These are phyloP conservation scores for Crotalus horridus DNA, from an alignment of 2,113 vertebrate species.

Conservation along the genomic window DNA sequence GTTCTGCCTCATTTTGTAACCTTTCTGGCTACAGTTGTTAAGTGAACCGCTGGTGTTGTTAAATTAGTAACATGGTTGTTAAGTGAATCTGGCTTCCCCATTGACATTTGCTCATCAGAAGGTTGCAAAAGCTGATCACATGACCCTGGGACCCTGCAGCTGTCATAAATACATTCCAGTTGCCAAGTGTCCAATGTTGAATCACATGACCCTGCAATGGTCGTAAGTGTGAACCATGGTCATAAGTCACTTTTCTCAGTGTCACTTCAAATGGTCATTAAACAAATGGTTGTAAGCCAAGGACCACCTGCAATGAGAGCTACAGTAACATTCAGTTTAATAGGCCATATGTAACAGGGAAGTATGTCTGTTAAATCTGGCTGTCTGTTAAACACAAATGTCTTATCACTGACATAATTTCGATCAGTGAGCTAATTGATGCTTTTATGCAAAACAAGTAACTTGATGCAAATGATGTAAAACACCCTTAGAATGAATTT, in stretches of 20 bases:
- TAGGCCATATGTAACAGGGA: background rate
- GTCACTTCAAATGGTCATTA: background rate
- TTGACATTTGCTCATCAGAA: background rate
- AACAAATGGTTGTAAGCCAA: background rate
- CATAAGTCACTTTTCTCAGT: background rate
- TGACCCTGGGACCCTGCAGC: background rate
- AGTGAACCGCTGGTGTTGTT: background rate
- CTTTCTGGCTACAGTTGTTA: background rate
- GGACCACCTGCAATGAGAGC: background rate
- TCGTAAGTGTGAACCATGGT: background rate
- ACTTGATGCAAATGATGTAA: background rate
- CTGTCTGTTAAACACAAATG: background rate
- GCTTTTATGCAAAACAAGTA: background rate
- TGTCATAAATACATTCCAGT: background rate
- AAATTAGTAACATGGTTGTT: background rate
- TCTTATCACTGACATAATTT: background rate
- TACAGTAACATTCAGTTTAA: background rate
- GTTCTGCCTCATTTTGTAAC: background rate
- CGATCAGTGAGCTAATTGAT: background rate
- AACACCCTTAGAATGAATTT: background rate
- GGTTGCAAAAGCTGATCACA: background rate
- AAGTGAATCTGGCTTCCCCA: background rate
- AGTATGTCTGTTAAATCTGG: background rate
- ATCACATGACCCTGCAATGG: background rate
- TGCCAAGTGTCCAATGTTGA: background rate